phyloP scores from a whole-genome alignment of 2,888 invertebrate genomes.

The Callyntrura sp. region DNA sequence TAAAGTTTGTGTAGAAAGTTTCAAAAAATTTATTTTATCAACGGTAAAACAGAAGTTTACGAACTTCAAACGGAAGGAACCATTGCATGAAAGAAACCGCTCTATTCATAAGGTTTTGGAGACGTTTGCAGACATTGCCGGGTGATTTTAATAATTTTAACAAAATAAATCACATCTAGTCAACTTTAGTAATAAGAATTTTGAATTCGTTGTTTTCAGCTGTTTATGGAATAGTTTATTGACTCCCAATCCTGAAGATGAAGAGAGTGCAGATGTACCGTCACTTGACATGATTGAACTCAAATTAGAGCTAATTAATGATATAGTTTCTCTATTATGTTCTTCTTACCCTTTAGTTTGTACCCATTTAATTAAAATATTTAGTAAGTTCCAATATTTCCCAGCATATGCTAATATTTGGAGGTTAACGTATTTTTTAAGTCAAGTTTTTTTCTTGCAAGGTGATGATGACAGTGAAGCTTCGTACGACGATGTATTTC shows the following conservation, averaged over 20 bases:
- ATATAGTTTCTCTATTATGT: constrained; percentile 50
- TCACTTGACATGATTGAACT: constrained; percentile 53
- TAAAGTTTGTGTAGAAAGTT: constrained; percentile 29
- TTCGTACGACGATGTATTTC: constrained; percentile 62
- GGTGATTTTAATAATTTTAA: constrained; percentile 20
- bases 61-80: constrained; percentile 70
- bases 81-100: constrained; percentile 71
- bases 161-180: neutral
- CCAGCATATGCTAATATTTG: neutral
- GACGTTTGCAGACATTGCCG: constrained; percentile 52
- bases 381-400: constrained; percentile 40
- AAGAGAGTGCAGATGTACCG: neutral
- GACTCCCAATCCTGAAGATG: constrained; percentile 26
- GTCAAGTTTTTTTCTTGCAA: constrained; percentile 33
- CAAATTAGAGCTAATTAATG: constrained; percentile 62
- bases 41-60: constrained; percentile 75
- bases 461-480: constrained; percentile 59
- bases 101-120: constrained; percentile 8
- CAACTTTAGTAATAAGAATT: neutral
- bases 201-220: constrained; percentile 29
- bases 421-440: neutral
- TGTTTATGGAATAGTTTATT: constrained; percentile 66
- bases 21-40: constrained; percentile 77
- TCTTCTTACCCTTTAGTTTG: neutral
- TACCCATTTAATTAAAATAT: constrained; percentile 12